These are phyloP conservation scores for Thaumetopoea pityocampa DNA, from an alignment of 1,140 invertebrate species.

Conservation along the genomic window DNA sequence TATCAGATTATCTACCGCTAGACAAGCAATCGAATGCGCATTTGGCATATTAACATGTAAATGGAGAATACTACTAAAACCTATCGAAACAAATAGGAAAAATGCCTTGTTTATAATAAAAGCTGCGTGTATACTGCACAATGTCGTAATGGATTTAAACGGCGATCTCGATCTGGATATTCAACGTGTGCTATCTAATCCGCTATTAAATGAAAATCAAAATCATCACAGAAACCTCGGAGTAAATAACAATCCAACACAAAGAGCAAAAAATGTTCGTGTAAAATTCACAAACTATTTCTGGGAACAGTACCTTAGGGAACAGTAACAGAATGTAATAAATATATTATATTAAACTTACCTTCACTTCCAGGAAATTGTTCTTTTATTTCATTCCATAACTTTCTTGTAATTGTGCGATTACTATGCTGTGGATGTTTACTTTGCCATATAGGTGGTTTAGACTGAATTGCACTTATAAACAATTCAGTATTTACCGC, in stretches of 20 bases:
- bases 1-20: not conserved
- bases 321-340: slow-evolving; percentile 1
- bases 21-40: slow-evolving; percentile 8
- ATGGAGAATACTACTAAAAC: slow-evolving; percentile 6
- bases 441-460: no score
- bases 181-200: slow-evolving; percentile 8
- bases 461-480: no score
- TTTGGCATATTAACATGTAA: slow-evolving; percentile 5
- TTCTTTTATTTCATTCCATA: no score
- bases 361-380: slow-evolving; percentile 8
- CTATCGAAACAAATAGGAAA: slow-evolving; percentile 7
- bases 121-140: slow-evolving; percentile 5
- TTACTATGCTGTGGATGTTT: no score
- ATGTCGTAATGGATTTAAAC: slow-evolving; percentile 6
- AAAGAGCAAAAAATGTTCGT: slow-evolving; percentile 6
- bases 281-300: slow-evolving; percentile 5
- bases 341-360: not conserved
- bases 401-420: no score
- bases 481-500: no score
- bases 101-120: slow-evolving; percentile 8
- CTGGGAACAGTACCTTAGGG: slow-evolving; percentile 5
- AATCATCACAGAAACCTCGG: slow-evolving; percentile 4
- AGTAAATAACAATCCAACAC: slow-evolving; percentile 6
- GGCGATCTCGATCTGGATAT: slow-evolving; percentile 8
- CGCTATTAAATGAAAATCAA: slow-evolving; percentile 2